Evolutionary conservation across 1,140 invertebrate genomes (phyloP).

Genomic region (Pseudachorutes palmiensis): DNA sequence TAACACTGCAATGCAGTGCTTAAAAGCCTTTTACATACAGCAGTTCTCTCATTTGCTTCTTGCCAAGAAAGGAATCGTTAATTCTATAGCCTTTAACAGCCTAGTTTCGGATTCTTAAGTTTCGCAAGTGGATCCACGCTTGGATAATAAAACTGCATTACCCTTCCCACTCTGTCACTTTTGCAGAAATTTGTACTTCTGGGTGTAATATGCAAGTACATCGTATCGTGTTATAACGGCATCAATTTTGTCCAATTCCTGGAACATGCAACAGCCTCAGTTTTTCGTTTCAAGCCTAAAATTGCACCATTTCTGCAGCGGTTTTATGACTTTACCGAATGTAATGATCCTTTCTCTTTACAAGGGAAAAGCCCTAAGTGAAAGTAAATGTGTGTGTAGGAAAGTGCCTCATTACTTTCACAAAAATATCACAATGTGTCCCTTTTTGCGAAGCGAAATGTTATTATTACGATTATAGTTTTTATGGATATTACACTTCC

Average conservation of each 20-base stretch:
- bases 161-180: background rate
- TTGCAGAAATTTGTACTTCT: background rate
- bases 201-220: background rate
- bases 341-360: background rate
- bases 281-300: too few relatives aligned
- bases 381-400: slow-evolving; percentile 6
- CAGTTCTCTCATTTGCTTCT: too few relatives aligned
- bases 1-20: too few relatives aligned
- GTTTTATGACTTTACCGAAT: slow-evolving; percentile 4
- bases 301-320: background rate
- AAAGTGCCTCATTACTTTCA: background rate
- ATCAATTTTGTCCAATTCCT: background rate
- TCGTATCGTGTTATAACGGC: background rate
- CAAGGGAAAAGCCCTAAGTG: background rate
- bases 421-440: slow-evolving; percentile 3
- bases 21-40: too few relatives aligned
- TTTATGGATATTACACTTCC: background rate
- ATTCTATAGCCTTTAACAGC: too few relatives aligned
- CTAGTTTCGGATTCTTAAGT: too few relatives aligned
- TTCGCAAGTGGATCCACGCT: too few relatives aligned
- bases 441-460: background rate
- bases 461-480: slow-evolving; percentile 5
- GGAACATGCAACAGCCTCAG: background rate
- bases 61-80: too few relatives aligned
- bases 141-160: slow-evolving; percentile 7